These are phyloP conservation scores for Emys orbicularis DNA, from an alignment of 2,797 vertebrate species.

Conservation along the genomic window DNA sequence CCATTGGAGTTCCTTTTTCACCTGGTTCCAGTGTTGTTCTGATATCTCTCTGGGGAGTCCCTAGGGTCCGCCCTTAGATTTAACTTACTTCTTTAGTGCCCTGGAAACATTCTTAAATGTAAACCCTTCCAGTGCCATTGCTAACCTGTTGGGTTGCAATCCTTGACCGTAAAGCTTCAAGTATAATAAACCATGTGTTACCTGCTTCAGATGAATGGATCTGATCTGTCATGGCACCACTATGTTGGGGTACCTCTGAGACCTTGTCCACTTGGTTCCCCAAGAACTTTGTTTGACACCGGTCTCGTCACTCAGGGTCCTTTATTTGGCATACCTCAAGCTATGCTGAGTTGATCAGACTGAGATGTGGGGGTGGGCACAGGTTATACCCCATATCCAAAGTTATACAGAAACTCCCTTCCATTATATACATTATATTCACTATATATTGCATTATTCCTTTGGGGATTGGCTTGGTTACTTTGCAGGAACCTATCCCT, in stretches of 20 bases:
- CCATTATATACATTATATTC: neutral
- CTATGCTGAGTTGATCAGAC: neutral
- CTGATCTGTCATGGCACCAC: neutral
- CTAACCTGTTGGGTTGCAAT: neutral
- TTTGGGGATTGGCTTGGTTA: neutral
- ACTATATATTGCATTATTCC: neutral
- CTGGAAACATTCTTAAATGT: neutral
- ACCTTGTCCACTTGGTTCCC: neutral
- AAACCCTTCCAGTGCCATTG: neutral
- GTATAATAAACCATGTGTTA: neutral
- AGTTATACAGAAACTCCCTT: neutral
- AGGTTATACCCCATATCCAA: neutral
- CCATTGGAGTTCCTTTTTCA: neutral
- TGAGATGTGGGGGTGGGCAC: neutral
- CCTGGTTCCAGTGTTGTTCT: neutral
- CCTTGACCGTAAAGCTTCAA: neutral
- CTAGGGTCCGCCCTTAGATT: too few species aligned
- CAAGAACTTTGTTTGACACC: neutral
- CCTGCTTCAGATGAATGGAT: neutral
- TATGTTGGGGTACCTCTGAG: neutral
- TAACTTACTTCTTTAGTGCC: neutral
- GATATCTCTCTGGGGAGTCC: neutral
- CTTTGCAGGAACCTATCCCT: neutral
- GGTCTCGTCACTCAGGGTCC: neutral
- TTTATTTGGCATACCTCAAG: neutral